A percentile compares a stretch with the other conserved stretches of the same genome.
These are phyloP conservation scores for Daktulosphaira vitifoliae DNA, from an alignment of 1,140 invertebrate genomes.

Conservation along the genomic window DNA sequence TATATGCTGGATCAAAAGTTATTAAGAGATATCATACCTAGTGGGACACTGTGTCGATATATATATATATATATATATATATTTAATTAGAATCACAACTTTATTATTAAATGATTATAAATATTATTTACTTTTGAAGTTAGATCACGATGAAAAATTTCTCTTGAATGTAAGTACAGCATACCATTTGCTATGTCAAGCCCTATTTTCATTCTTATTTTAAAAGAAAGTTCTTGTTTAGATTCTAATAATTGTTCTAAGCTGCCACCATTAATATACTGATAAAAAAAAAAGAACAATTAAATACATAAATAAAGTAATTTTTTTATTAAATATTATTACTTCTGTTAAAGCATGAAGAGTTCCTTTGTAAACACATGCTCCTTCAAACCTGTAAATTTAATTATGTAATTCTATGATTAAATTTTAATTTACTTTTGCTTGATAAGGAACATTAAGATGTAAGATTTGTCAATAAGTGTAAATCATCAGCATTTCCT, in stretches of 20 bases:
- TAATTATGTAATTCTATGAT: neutral
- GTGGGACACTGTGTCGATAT: too few relatives aligned
- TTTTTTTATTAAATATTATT: constrained; percentile 38
- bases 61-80: too few relatives aligned
- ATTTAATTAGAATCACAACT: too few relatives aligned
- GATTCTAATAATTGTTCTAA: constrained; percentile 77
- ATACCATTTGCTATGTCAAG: constrained; percentile 81
- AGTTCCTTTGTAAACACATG: constrained; percentile 93
- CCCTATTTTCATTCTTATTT: constrained; percentile 68
- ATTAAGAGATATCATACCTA: too few relatives aligned
- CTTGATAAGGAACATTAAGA: neutral
- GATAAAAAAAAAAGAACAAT: constrained; percentile 37
- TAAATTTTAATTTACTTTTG: neutral
- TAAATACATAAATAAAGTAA: neutral
- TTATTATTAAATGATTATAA: too few relatives aligned
- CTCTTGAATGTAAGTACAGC: constrained; percentile 81
- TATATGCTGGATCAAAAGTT: too few relatives aligned
- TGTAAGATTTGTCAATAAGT: too few relatives aligned
- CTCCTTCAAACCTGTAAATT: constrained; percentile 78
- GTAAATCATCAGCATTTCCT: too few relatives aligned
- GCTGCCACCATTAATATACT: constrained; percentile 88
- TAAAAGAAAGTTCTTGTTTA: constrained; percentile 65
- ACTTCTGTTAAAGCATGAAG: constrained; percentile 86
- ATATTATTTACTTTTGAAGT: constrained; percentile 82
- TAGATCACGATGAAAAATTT: constrained; percentile 89